Conservation (phyloP, 2,888 invertebrate genomes). For the Heliconius ismenius region DNA sequence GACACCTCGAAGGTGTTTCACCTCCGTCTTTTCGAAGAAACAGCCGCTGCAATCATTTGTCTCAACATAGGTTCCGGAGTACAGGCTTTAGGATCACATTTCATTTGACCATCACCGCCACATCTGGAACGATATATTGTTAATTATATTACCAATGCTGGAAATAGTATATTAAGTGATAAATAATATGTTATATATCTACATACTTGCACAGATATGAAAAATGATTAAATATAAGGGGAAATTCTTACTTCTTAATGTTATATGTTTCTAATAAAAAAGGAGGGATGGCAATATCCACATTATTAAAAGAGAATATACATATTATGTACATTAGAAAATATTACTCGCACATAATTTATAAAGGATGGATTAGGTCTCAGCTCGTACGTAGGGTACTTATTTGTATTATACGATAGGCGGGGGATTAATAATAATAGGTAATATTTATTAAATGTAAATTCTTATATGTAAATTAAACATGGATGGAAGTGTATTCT, state of each 20-base stretch:
- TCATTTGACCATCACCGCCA: slow-evolving; percentile 95
- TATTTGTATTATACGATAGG: not conserved
- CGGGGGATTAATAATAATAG: no score
- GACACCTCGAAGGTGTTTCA: slow-evolving; percentile 72
- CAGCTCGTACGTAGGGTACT: not conserved
- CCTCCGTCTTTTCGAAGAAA: slow-evolving; percentile 87
- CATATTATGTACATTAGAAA: not conserved
- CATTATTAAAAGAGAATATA: not conserved
- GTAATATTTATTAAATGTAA: not conserved
- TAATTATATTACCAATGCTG: not conserved
- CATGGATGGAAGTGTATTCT: not conserved
- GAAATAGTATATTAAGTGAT: not conserved
- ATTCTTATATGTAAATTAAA: not conserved
- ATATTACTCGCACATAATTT: no score
- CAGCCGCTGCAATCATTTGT: slow-evolving; percentile 93
- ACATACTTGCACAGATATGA: not conserved
- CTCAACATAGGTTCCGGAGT: slow-evolving; percentile 94
- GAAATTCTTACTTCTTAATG: not conserved
- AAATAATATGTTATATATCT: not conserved
- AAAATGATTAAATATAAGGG: not conserved
- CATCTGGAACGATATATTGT: slow-evolving; percentile 83
- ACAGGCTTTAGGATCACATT: slow-evolving; percentile 95
- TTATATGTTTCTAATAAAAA: no score
- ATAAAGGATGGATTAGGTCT: no score
- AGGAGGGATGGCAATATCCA: not conserved